Conservation (phyloP, 2,113 vertebrate species). For the Toxostoma redivivum region DNA sequence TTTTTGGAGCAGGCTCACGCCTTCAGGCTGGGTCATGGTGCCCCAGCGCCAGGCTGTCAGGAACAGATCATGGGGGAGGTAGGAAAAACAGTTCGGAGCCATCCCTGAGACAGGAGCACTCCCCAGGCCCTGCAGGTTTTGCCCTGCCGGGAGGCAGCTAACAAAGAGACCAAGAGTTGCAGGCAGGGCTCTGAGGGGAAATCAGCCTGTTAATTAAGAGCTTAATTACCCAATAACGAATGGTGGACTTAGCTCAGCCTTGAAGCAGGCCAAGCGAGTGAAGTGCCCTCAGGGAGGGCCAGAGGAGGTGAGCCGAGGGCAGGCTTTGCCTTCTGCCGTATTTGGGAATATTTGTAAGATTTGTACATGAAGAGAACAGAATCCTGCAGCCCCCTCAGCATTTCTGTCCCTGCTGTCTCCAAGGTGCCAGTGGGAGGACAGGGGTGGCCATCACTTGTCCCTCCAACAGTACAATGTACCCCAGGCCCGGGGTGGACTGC, state of each 20-base stretch:
- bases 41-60: neutral
- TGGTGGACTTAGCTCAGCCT: constrained; percentile 30
- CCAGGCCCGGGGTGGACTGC: neutral
- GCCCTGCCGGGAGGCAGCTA: accelerated
- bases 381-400: neutral
- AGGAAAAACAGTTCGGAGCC: neutral
- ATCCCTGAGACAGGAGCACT: neutral
- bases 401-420: neutral
- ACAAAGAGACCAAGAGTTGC: neutral
- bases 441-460: neutral
- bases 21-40: neutral
- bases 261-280: neutral
- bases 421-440: neutral
- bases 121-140: neutral
- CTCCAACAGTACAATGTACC: accelerated
- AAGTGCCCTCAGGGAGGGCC: neutral
- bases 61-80: neutral
- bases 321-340: neutral
- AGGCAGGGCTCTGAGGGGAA: constrained; percentile 11
- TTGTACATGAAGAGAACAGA: neutral
- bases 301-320: neutral
- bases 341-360: neutral
- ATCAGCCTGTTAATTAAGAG: neutral
- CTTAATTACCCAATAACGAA: constrained; percentile 21
- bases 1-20: neutral